Percentiles rank a stretch among this genome's conserved stretches.
phyloP scores from a whole-genome alignment of 2,888 invertebrate genomes.

The Synergus gifuensis region DNA sequence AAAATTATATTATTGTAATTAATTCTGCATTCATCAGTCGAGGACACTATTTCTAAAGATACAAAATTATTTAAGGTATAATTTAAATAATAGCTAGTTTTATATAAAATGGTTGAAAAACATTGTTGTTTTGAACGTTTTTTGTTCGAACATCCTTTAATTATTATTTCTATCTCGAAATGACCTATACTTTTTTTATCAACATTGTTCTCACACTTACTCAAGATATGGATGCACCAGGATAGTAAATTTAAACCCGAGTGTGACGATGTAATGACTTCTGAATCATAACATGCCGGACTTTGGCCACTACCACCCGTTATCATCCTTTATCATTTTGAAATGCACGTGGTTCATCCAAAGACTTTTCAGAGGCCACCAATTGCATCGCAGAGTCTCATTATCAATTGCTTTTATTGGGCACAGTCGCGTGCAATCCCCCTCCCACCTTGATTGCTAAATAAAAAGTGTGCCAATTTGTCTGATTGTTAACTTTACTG shows the following conservation, averaged over 20 bases:
- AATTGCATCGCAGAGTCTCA: conserved; percentile 10
- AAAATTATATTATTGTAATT: too few relatives aligned
- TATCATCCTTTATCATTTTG: conserved; percentile 54
- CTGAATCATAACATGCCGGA: conserved; percentile 52
- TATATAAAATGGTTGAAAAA: neutral
- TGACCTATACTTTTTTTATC: conserved; percentile 12
- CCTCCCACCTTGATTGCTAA: conserved; percentile 4
- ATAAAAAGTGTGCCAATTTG: conserved; percentile 21
- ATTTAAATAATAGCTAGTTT: neutral
- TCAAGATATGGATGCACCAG: conserved; percentile 12
- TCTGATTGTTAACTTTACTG: conserved; percentile 30
- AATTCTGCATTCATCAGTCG: neutral
- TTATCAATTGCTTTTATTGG: conserved; percentile 30
- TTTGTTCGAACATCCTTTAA: neutral
- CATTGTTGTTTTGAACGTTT: neutral
- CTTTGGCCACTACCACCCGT: conserved; percentile 54
- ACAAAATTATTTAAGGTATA: neutral
- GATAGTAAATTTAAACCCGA: conserved; percentile 44
- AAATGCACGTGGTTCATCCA: conserved; percentile 55
- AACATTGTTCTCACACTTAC: neutral
- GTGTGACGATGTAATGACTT: conserved; percentile 43
- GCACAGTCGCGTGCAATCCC: conserved; percentile 32
- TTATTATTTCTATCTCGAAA: conserved; percentile 10
- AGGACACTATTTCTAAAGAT: neutral
- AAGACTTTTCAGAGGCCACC: conserved; percentile 20